Evolutionary conservation across 2,888 invertebrate species (phyloP), one percentile per base, ranked within the genome.

Genomic region (Cryptocephalus moraei): DNA sequence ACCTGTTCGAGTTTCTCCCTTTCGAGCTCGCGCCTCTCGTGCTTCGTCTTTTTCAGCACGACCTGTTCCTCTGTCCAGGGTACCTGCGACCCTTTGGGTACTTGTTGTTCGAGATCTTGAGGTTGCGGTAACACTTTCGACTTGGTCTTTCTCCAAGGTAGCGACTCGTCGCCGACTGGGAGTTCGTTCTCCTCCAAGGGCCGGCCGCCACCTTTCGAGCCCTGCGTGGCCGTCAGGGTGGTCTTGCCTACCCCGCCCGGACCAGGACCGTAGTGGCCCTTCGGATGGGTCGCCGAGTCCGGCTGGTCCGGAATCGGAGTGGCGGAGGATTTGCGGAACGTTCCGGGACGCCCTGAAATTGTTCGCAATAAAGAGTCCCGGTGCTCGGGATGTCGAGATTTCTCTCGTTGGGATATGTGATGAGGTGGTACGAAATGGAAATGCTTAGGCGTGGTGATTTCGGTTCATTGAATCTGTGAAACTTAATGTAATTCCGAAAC

Each of bases 61-160:
- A 80, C 73, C 54, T 77, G 75, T 67, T 86, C 81, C 59, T 84
- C 76, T 3, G 79, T 86, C 80, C 80, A 80, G 9, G 79, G 62
- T 22, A 22, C 22, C 39, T 63, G 62, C 47, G 55, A 56, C 34
- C 53, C 43, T 54, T 50, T 55, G 9, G 45, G 50, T 50, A 47
- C 42, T 14, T 54, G 55, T 41, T 55, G 54, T 46, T 63, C 57
- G 44, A 55, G 54, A 33, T 48, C 41, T 42, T 46, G 49, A 49
- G 49, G 52, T 36, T 49, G 50, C 45, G 33, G n/a, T n/a, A n/a
- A n/a, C 12, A 36, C 36, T 31, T 32, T 49, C 47, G 38, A 39
- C 49, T 47, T 53, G 41, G 43, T 53, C 44, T 52, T 62, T 55
- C 78, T 67, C 78, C 79, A 79, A 13, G 77, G 75, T 54, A 78